Base-by-base conservation (phyloP, 2,113 vertebrate species). In the Callaeas wilsoni region DNA sequence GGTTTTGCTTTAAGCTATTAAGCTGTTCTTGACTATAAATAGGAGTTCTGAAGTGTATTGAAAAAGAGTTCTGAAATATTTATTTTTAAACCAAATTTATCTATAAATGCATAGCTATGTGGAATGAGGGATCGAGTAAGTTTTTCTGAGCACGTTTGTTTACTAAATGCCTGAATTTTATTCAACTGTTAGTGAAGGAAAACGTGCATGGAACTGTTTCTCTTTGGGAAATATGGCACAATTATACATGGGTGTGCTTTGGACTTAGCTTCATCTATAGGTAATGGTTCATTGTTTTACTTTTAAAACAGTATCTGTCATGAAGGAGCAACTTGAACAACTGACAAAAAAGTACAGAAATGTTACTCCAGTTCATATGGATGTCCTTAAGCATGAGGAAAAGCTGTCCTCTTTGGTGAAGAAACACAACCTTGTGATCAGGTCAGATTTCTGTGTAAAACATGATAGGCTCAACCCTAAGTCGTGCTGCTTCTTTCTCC, bases 381-480 rank as follows among this genome's bases (percentile, higher is more conserved):
- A 99, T 37, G 96, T 98, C 62, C 91, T 98, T 68, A 98, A 98
- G 82, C 96, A 99, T 2, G 98, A 99, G 35, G 97, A 98, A 41
- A 98, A 98, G 79, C 89, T 99, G 39, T 96, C 97, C 44, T 98
- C 98, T 33, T 96, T 99, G 97, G 94, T 99, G 95, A 98, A 98
- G 96, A 98, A 98, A 16, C 99, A 99, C 0, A 92, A 99, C 90
- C 90, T 99, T 90, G 99, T 99, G 85, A 99, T 99, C 98, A 99
- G 99, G 99, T 99, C 37, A 91, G 92, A 96, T 89, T 95, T 91
- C 32, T 44, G 47, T 39, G 47, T 84, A 79, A 90, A 89, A 55
- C 10, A 8, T 41, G 33, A 33, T 35, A 35, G 30, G 6, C 44
- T 86, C 77, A 81, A 68, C 15, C 11, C 32, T 42, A 41, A 94